Evolutionary conservation across 2,888 invertebrate genomes (phyloP).

Genomic region (Coremacera marginata): DNA sequence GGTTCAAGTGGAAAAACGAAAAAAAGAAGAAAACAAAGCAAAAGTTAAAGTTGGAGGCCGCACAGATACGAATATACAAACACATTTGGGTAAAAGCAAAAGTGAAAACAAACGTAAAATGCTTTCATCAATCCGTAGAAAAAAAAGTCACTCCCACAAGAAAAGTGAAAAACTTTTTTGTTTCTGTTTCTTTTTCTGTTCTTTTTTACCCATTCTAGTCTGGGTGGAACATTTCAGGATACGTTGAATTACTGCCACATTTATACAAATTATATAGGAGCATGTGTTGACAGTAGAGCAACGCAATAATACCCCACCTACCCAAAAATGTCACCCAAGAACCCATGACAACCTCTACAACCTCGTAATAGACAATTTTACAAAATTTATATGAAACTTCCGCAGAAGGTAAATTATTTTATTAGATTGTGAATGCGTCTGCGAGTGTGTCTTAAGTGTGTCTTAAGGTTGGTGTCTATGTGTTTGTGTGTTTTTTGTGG

Average conservation of each 20-base stretch:
- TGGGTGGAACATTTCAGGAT: neutral
- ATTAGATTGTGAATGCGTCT: constrained; percentile 13
- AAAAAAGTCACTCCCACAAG: constrained; percentile 2
- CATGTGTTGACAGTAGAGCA: constrained; percentile 2
- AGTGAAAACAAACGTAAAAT: constrained; percentile 28
- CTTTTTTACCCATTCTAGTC: neutral
- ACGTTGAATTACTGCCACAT: constrained; percentile 25
- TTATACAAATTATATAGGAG: constrained; percentile 29
- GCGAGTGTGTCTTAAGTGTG: neutral
- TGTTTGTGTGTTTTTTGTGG: neutral
- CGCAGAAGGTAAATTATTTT: constrained; percentile 14
- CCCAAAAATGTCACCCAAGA: too few relatives aligned
- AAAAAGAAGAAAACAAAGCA: neutral
- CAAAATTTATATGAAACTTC: neutral
- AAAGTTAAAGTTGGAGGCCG: neutral
- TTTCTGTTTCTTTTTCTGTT: neutral
- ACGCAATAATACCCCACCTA: too few relatives aligned
- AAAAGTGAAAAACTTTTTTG: constrained; percentile 28
- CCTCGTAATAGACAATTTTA: neutral
- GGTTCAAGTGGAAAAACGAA: neutral
- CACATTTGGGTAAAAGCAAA: constrained; percentile 11
- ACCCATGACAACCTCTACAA: neutral
- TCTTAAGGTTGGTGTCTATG: neutral
- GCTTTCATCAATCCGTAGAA: constrained; percentile 5
- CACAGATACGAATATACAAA: neutral